phyloP scores from a whole-genome alignment of 2,113 vertebrate genomes.

The Acinonyx jubatus region DNA sequence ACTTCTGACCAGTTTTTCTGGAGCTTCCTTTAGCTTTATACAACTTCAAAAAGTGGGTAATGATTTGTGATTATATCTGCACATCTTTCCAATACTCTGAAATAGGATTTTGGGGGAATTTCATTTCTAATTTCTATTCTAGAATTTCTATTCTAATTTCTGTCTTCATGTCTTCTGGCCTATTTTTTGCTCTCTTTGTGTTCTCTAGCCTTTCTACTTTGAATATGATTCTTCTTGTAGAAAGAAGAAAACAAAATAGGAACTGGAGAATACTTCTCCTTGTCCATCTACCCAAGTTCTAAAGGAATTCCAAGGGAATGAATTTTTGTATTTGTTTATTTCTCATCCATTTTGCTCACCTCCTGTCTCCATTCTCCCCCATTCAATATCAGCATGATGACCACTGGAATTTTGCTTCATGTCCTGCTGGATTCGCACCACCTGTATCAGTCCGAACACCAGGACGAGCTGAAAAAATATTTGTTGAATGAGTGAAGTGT shows the following conservation, averaged over 20 bases:
- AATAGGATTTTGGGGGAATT: not conserved
- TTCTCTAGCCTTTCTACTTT: not conserved
- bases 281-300: not conserved
- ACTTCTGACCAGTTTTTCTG: not conserved
- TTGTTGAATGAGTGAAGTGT: not conserved
- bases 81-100: not conserved
- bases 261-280: not conserved
- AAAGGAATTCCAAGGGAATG: not conserved
- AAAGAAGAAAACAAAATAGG: not conserved
- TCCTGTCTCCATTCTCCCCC: not conserved
- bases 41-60: not conserved
- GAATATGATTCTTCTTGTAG: not conserved
- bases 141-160: not conserved
- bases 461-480: not conserved
- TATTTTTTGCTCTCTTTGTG: not conserved
- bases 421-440: not conserved
- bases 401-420: not conserved
- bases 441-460: not conserved
- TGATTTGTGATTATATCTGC: not conserved
- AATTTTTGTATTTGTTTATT: not conserved
- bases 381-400: not conserved
- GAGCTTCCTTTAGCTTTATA: not conserved
- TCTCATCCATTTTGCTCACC: not conserved
- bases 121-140: not conserved
- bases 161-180: not conserved